These are phyloP conservation scores for Colletes gigas DNA, from an alignment of 1,140 invertebrate species.

Conservation along the genomic window DNA sequence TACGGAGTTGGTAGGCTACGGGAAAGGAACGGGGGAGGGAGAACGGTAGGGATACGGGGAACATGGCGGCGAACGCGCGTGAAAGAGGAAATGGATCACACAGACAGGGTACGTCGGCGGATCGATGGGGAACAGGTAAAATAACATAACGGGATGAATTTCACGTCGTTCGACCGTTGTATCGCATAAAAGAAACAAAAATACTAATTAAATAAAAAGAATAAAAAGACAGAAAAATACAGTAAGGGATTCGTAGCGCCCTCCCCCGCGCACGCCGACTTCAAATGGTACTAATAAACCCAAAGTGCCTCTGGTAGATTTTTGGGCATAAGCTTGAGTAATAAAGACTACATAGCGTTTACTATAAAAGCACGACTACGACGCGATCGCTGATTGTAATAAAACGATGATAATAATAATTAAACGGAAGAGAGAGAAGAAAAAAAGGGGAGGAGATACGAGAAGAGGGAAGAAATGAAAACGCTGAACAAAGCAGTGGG, in stretches of 20 bases:
- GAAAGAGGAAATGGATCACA: slow-evolving; percentile 35
- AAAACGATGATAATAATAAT: slow-evolving; percentile 56
- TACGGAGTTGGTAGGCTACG: slow-evolving; percentile 60
- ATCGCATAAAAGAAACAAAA: slow-evolving; percentile 48
- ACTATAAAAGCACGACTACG: slow-evolving; percentile 67
- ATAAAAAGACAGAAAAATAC: slow-evolving; percentile 43
- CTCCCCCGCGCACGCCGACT: slow-evolving; percentile 77
- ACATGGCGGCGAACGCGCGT: slow-evolving; percentile 29
- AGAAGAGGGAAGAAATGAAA: slow-evolving; percentile 2
- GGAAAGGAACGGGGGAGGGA: slow-evolving; percentile 59
- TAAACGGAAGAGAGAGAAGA: slow-evolving; percentile 20
- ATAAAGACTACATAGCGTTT: slow-evolving; percentile 74
- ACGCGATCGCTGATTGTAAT: slow-evolving; percentile 62
- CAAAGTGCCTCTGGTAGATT: slow-evolving; percentile 82
- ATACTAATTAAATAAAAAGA: slow-evolving; percentile 35
- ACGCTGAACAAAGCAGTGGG: not conserved
- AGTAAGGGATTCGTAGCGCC: slow-evolving; percentile 58
- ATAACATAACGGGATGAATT: slow-evolving; percentile 43
- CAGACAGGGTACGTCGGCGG: slow-evolving; percentile 64
- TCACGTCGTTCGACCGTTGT: slow-evolving; percentile 57
- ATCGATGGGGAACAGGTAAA: slow-evolving; percentile 31
- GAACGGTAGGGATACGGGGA: slow-evolving; percentile 5
- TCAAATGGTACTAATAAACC: slow-evolving; percentile 81
- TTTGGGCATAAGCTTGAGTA: slow-evolving; percentile 81
- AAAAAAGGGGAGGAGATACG: slow-evolving; percentile 29